These are phyloP conservation scores for Eubasilissa regina DNA, from an alignment of 1,140 invertebrate genomes.

Conservation along the genomic window DNA sequence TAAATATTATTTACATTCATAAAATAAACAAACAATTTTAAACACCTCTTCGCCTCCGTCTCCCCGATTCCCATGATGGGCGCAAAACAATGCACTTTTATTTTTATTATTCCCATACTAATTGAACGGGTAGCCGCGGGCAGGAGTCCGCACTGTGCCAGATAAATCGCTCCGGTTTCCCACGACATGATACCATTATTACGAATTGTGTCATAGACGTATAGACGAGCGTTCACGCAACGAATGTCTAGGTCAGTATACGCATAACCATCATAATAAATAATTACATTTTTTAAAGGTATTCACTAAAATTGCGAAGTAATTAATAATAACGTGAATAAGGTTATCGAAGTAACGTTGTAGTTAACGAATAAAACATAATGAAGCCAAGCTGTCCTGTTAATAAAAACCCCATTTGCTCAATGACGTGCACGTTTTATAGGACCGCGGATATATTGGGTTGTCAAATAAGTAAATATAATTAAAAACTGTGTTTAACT, in stretches of 20 bases:
- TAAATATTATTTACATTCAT: background rate
- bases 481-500: no score
- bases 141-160: constrained; percentile 2
- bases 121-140: constrained; percentile 15
- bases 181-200: constrained; percentile 31
- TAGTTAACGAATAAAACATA: no score
- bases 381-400: no score
- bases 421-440: no score
- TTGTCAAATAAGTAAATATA: no score
- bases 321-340: no score
- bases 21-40: background rate
- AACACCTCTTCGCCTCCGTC: background rate
- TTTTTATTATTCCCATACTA: constrained; percentile 27
- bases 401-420: no score
- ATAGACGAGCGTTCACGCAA: background rate
- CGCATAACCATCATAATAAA: no score
- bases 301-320: no score
- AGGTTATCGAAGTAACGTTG: no score
- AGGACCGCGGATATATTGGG: no score
- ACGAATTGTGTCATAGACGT: background rate
- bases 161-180: constrained; percentile 16
- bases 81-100: constrained; percentile 13
- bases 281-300: no score
- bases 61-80: constrained; percentile 4
- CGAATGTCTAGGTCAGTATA: constrained; percentile 30